Conservation (phyloP, 2,888 invertebrate genomes). For the Phlogophora meticulosa region DNA sequence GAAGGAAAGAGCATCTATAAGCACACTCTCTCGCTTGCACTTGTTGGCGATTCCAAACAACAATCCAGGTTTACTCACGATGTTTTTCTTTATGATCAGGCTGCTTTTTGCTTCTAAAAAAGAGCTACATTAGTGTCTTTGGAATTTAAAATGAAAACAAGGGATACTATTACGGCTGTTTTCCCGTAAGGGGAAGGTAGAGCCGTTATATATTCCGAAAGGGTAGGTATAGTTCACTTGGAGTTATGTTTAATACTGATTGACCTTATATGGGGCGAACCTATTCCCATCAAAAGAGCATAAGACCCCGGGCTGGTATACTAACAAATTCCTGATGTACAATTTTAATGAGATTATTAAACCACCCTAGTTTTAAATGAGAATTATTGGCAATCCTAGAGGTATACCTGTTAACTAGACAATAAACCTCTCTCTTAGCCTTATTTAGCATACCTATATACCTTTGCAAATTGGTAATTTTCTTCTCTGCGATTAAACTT, state of each 20-base stretch:
- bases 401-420: neutral
- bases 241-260: neutral
- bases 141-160: neutral
- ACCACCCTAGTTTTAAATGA: neutral
- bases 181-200: no score
- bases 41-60: conserved; percentile 27
- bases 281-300: neutral
- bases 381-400: neutral
- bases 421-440: neutral
- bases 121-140: conserved; percentile 33
- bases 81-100: conserved; percentile 40
- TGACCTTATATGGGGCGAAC: neutral
- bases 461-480: conserved; percentile 7
- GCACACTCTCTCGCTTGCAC: conserved; percentile 25
- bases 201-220: neutral
- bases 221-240: no score
- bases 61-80: conserved; percentile 43
- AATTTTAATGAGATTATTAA: neutral
- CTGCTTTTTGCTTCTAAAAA: conserved; percentile 20
- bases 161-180: neutral
- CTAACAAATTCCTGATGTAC: neutral
- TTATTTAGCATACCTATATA: neutral
- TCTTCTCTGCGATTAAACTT: conserved; percentile 12
- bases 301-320: no score
- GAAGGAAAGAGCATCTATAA: conserved; percentile 17